Conservation (phyloP, 2,797 vertebrate species). For the Oryzias dopingdopingensis region DNA sequence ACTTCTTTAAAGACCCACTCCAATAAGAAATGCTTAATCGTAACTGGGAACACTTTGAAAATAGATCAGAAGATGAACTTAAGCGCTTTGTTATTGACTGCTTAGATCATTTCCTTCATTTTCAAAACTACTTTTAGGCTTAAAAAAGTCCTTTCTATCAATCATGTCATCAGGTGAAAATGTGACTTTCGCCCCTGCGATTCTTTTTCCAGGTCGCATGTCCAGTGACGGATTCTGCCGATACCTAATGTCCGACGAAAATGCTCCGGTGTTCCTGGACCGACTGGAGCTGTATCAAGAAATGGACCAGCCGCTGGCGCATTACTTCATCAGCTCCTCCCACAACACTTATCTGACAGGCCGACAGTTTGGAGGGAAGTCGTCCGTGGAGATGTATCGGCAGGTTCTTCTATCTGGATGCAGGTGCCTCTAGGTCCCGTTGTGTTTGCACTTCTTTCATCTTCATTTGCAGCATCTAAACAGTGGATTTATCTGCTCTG, state of each 20-base stretch:
- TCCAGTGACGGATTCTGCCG: conserved; percentile 96
- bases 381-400: conserved; percentile 97
- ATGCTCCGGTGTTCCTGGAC: conserved; percentile 95
- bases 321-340: conserved; percentile 98
- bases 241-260: conserved; percentile 98
- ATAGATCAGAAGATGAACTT: too few relatives aligned
- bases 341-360: conserved; percentile 98
- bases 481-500: conserved; percentile 16
- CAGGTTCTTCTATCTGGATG: conserved; percentile 96
- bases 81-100: neutral
- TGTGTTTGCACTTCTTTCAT: neutral
- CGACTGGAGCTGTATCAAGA: conserved; percentile 96
- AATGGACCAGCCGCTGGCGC: conserved; percentile 95
- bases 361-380: conserved; percentile 96
- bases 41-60: too few relatives aligned
- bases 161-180: neutral
- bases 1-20: too few relatives aligned
- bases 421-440: conserved; percentile 76
- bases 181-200: neutral
- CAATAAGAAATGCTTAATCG: too few relatives aligned
- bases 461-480: neutral
- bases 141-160: too few relatives aligned
- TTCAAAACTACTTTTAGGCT: too few relatives aligned
- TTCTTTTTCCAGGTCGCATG: conserved; percentile 80
- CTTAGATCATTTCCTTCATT: neutral